Evolutionary conservation across 1,140 invertebrate species (phyloP).

Genomic region (Archivesica marissinica): DNA sequence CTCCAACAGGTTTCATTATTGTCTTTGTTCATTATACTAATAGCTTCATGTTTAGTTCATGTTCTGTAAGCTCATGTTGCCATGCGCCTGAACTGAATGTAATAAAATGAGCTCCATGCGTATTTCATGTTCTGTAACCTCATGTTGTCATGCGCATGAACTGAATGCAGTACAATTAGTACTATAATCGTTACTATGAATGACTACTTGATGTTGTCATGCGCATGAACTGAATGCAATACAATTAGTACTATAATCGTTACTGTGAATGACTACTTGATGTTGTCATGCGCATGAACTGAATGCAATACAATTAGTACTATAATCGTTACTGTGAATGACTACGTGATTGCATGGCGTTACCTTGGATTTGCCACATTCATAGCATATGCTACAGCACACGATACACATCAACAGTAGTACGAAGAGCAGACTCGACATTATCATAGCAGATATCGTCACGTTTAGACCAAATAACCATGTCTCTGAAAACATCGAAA

Average conservation of each 20-base stretch:
- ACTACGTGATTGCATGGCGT: background rate
- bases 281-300: background rate
- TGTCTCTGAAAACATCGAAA: background rate
- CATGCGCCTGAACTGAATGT: too few relatives aligned
- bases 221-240: background rate
- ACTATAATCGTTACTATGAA: background rate
- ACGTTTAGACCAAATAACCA: conserved; percentile 12
- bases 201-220: background rate
- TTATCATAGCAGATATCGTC: background rate
- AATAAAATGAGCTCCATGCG: too few relatives aligned
- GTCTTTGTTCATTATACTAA: too few relatives aligned
- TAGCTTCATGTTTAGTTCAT: too few relatives aligned
- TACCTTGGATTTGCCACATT: conserved; percentile 29
- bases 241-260: background rate
- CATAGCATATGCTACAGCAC: conserved; percentile 2
- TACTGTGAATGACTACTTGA: background rate
- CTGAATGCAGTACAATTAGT: too few relatives aligned
- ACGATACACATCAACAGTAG: background rate
- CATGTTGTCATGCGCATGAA: background rate
- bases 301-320: background rate
- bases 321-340: background rate
- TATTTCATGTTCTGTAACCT: background rate
- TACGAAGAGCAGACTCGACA: background rate
- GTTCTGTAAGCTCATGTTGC: background rate
- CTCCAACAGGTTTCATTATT: too few relatives aligned